Percentiles rank a stretch among this genome's conserved stretches.
phyloP scores from a whole-genome alignment of 2,888 invertebrate genomes.

The Mesodorylaimus sp. region DNA sequence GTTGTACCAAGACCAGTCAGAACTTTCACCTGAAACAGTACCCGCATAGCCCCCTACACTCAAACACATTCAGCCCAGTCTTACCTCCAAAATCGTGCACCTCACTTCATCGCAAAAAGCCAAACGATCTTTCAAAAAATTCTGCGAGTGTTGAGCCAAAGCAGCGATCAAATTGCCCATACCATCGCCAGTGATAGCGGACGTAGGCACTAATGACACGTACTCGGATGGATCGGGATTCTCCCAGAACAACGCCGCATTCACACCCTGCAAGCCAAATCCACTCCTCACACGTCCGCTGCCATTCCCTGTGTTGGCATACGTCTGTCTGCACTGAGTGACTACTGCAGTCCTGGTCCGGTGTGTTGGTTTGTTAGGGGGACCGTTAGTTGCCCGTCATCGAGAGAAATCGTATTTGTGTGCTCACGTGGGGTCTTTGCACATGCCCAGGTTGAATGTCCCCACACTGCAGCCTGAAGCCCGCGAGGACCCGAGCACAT shows the following conservation, averaged over 20 bases:
- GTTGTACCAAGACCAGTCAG: slow-evolving; percentile 91
- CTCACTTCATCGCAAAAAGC: slow-evolving; percentile 75
- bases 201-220: slow-evolving; percentile 87
- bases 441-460: too few species aligned
- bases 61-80: slow-evolving; percentile 8
- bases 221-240: slow-evolving; percentile 83
- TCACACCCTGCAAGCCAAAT: slow-evolving; percentile 49
- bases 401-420: too few species aligned
- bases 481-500: too few species aligned
- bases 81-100: slow-evolving; percentile 39
- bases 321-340: too few species aligned
- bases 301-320: too few species aligned
- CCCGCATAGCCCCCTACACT: background rate
- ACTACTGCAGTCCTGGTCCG: too few species aligned
- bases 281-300: too few species aligned
- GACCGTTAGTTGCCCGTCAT: too few species aligned
- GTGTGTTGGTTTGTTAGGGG: too few species aligned
- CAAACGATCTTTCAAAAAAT: slow-evolving; percentile 63
- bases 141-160: slow-evolving; percentile 79
- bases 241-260: slow-evolving; percentile 82
- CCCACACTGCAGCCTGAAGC: too few species aligned
- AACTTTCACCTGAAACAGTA: slow-evolving; percentile 54
- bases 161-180: slow-evolving; percentile 91
- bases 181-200: slow-evolving; percentile 90
- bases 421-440: too few species aligned